These are phyloP conservation scores for Gavia stellata DNA, from an alignment of 2,113 vertebrate species.

Conservation along the genomic window DNA sequence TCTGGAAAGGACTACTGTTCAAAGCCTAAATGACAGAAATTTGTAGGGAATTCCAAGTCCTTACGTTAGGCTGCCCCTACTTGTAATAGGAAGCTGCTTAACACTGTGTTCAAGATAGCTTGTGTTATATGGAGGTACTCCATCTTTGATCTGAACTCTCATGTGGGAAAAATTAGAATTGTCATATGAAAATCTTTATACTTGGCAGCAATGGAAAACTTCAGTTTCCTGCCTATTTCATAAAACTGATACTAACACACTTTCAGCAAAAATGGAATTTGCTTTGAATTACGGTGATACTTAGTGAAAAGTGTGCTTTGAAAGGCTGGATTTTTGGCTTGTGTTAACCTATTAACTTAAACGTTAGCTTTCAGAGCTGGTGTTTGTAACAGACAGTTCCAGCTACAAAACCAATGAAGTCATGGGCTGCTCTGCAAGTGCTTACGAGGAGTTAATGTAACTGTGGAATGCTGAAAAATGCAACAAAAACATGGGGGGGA, in stretches of 20 bases:
- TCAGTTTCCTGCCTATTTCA: not conserved
- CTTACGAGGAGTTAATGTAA: not conserved
- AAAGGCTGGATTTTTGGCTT: not conserved
- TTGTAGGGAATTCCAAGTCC: not conserved
- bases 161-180: not conserved
- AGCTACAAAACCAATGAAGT: no score
- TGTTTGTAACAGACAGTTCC: no score
- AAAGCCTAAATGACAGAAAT: not conserved
- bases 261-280: not conserved
- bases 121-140: not conserved
- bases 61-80: not conserved
- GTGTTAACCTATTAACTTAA: not conserved
- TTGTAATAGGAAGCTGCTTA: not conserved
- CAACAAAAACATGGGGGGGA: not conserved
- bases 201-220: not conserved
- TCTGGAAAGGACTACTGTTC: not conserved
- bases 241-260: not conserved
- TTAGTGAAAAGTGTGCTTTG: not conserved
- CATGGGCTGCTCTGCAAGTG: not conserved
- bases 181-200: not conserved
- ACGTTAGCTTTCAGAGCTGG: not conserved
- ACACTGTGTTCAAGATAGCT: not conserved
- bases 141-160: not conserved
- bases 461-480: not conserved
- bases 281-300: not conserved